Base-by-base conservation (phyloP, 2,797 vertebrate genomes). In the Enoplosus armatus region DNA sequence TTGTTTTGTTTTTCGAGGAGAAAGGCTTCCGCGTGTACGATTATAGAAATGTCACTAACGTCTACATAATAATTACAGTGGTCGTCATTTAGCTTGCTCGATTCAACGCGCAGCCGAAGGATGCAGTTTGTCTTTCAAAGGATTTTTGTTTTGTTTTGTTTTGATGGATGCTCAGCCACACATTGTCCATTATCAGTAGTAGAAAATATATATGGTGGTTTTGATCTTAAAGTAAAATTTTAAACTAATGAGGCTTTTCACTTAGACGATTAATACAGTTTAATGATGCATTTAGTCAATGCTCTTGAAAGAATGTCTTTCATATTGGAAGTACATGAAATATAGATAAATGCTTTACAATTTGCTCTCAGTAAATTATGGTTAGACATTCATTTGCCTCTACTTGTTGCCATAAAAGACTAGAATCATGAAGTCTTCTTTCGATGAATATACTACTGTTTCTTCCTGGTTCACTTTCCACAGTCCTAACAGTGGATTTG, bases 401-500 rank as follows among this genome's bases (percentile, higher is more conserved):
- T 33, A 12, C 41, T 47, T 43, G 64, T 62, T 20, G 35, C 62
- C 51, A 31, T 4, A 18, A 83, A 79, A 51, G 29, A 47, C 45
- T 48, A 51, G 24, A 51, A 31, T 48, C 5, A 60, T 26, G n/a
- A 20, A 26, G 12, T 58, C 22, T 60, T 73, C 14, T 71, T 76
- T 71, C 26, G 2, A 67, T 81, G 53, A 77, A 86, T 65, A 33
- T 2, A 35, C 39, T 24, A 43, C 20, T 64, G 55, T 64, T 41
- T n/a, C n/a, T 15, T 71, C 12, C 24, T 62, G 20, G 43, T 62
- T 87, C 26, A 61, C 58, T 72, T 58, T 77, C 58, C 20, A 18
- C 45, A 53, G 58, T 77, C 41, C 48, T 63, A 73, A 67, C 63
- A 45, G 29, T 58, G n/a, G 16, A 47, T 78, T 84, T 88, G 67